Conservation (phyloP, 2,113 vertebrate species). For the Brachypteracias leptosomus region DNA sequence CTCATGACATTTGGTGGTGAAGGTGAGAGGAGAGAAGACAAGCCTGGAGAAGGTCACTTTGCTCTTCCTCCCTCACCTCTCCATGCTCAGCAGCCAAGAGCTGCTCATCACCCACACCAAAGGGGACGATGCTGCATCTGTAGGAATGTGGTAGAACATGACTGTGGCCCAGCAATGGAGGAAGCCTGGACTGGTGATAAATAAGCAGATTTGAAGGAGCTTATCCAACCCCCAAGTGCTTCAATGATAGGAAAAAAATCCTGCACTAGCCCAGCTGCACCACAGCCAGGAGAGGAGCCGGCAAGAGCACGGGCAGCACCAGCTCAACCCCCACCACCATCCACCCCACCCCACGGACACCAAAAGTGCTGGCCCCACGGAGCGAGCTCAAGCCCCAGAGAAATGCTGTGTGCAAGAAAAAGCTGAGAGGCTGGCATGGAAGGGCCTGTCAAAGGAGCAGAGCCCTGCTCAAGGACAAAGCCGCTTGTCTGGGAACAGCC, state of each 20-base stretch:
- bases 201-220: not conserved
- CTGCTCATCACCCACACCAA: not conserved
- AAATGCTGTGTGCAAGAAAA: fast-evolving
- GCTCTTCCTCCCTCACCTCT: not conserved
- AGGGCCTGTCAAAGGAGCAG: not conserved
- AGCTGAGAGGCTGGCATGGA: not conserved
- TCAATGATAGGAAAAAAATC: not conserved
- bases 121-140: fast-evolving
- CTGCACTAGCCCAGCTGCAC: not conserved
- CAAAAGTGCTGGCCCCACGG: not conserved
- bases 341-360: fast-evolving
- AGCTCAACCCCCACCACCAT: not conserved
- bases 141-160: fast-evolving
- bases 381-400: not conserved
- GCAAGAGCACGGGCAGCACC: not conserved
- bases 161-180: not conserved
- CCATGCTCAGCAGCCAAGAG: not conserved
- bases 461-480: not conserved
- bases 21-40: not conserved
- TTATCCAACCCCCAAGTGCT: not conserved
- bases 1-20: not conserved
- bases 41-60: not conserved
- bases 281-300: not conserved
- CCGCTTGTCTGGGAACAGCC: not conserved
- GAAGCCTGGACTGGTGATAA: not conserved